phyloP scores from a whole-genome alignment of 1,140 invertebrate species.

The Nymphalis io region DNA sequence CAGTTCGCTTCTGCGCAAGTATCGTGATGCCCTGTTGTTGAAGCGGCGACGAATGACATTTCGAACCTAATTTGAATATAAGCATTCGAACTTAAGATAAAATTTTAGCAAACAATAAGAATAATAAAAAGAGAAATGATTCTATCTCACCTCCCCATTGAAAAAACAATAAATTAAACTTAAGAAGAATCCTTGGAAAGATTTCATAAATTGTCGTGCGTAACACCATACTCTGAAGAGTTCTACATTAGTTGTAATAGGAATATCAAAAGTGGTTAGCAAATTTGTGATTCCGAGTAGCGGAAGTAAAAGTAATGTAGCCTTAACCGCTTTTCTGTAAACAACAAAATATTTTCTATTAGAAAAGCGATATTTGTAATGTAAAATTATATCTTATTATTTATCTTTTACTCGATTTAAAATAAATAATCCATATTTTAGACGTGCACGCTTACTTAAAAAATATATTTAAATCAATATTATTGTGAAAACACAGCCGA shows the following conservation, averaged over 20 bases:
- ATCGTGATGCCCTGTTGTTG: background rate
- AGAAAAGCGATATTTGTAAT: too few species aligned
- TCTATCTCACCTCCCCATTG: conserved; percentile 90
- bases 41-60: background rate
- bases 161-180: conserved; percentile 93
- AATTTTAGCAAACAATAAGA: background rate
- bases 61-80: background rate
- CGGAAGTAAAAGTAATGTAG: conserved; percentile 89
- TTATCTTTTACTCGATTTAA: too few species aligned
- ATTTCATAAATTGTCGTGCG: conserved; percentile 88
- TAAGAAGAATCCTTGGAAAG: conserved; percentile 94
- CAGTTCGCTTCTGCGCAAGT: background rate
- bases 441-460: too few species aligned
- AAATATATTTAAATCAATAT: conserved; percentile 12
- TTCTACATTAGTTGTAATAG: conserved; percentile 82
- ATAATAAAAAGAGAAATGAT: background rate
- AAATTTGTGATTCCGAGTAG: conserved; percentile 91
- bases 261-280: conserved; percentile 86
- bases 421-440: too few species aligned
- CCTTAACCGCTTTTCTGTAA: conserved; percentile 88
- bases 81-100: background rate
- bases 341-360: background rate
- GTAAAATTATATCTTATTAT: too few species aligned
- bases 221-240: conserved; percentile 92
- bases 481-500: too few species aligned